These are phyloP conservation scores for Callosobruchus maculatus DNA, from an alignment of 2,888 invertebrate species.

Conservation along the genomic window DNA sequence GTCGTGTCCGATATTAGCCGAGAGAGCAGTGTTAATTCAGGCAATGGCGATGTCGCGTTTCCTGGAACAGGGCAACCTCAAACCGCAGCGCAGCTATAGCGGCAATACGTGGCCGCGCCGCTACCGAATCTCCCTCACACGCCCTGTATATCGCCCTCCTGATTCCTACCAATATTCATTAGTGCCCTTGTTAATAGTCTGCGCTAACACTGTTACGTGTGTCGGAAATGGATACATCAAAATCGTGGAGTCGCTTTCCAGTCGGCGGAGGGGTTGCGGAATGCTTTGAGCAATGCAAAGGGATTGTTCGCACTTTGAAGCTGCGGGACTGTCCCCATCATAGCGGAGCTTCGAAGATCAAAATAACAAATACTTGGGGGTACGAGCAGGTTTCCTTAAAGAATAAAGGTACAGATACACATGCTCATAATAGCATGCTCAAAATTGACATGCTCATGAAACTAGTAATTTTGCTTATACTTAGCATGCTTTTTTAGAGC, in stretches of 20 bases:
- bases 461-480: too few species aligned
- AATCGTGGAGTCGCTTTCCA: neutral
- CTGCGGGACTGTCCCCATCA: neutral
- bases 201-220: neutral
- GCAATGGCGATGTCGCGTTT: conserved; percentile 27
- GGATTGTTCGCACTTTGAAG: neutral
- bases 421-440: too few species aligned
- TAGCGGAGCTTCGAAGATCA: too few species aligned
- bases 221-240: neutral
- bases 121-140: neutral
- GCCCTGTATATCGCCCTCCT: neutral
- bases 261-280: neutral
- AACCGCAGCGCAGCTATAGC: conserved; percentile 25
- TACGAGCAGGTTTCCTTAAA: too few species aligned
- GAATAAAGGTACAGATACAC: too few species aligned
- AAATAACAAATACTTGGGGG: too few species aligned
- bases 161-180: neutral
- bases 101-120: neutral
- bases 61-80: conserved; percentile 28
- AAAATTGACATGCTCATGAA: too few species aligned
- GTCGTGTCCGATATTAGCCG: conserved; percentile 18
- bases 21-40: conserved; percentile 32
- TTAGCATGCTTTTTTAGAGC: too few species aligned
- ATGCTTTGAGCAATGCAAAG: neutral
- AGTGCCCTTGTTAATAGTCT: neutral